These are phyloP conservation scores for Drosophila aldrichi DNA, from an alignment of 2,888 invertebrate species.

Conservation along the genomic window DNA sequence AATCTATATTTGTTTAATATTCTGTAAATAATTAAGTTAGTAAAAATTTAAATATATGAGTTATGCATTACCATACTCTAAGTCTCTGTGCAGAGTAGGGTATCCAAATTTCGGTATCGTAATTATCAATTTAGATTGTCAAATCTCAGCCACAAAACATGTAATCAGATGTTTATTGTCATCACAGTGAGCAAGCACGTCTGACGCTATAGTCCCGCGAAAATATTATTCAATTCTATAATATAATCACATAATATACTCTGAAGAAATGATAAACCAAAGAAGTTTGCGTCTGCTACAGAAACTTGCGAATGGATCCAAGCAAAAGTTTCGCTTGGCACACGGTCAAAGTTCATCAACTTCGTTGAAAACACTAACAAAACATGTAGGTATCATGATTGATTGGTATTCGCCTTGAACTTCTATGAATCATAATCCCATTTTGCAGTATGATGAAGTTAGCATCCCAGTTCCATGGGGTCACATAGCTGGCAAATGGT, in stretches of 20 bases:
- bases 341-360: conserved; percentile 35
- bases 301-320: conserved; percentile 21
- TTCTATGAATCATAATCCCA: neutral
- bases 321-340: conserved; percentile 13
- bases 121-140: neutral
- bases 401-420: neutral
- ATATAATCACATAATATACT: neutral
- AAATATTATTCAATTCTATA: conserved; percentile 26
- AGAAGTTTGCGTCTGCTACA: conserved; percentile 33
- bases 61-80: neutral
- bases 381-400: conserved; percentile 53
- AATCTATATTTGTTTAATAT: neutral
- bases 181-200: conserved; percentile 9
- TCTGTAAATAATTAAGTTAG: neutral
- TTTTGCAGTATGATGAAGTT: conserved; percentile 87
- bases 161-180: conserved; percentile 39
- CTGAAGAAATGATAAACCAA: conserved; percentile 39
- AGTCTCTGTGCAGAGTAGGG: neutral
- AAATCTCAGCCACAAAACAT: conserved; percentile 2
- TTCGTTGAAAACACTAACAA: conserved; percentile 49
- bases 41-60: neutral
- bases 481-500: conserved; percentile 89
- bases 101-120: conserved; percentile 1
- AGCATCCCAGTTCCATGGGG: conserved; percentile 90
- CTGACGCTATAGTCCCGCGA: conserved; percentile 5